Base-by-base conservation (phyloP, 2,888 invertebrate genomes). In the Anticlea derivata region DNA sequence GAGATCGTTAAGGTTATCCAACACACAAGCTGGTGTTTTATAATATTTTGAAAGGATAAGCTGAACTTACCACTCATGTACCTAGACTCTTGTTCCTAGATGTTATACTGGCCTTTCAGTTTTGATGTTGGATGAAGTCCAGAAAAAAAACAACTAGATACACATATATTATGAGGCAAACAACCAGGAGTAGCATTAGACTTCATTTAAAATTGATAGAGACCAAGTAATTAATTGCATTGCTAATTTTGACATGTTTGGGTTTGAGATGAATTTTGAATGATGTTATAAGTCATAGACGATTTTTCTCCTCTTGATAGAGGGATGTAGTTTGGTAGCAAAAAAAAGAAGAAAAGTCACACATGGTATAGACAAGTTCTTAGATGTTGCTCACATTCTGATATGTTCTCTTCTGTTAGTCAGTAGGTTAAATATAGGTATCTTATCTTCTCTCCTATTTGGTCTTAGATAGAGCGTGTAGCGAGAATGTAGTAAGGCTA, bases 121-220 rank as follows among this genome's bases (percentile, higher is more conserved):
- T 22, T 29, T 59, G 46, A 7, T 51, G 48, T 33, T 58, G 34
- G 37, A 63, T 12, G 17, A 67, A 57, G 10, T 72, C 65, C 23
- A 84, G 39, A 57, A 85, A 78, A 49, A 66, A 46, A 38, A 73
- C 50, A 17, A 82, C 78, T 54, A 84, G 41, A 46, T 72, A 80
- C 35, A 76, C 58, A 54, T 73, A 84, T 51, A 78, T 8, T 43
- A 70, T 31, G 57, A 86, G 41, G 39, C 71, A 74, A 38, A 82
- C 8, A 30, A 79, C 45, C 52, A 84, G 61, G 61, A 78, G 65
- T 68, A 83, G 41, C 84, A 85, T 83, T 66, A 72, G 74, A 59
- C 61, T 50, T 54, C 50, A 53, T 49, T 33, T 47, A 50, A 13
- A 44, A 35, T 41, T 46, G 41, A 29, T n/a, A 24, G 13, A 35